A percentile compares a stretch with the other conserved stretches of the same genome.
phyloP scores from a whole-genome alignment of 2,888 invertebrate genomes.

The Entomobrya multifasciata region DNA sequence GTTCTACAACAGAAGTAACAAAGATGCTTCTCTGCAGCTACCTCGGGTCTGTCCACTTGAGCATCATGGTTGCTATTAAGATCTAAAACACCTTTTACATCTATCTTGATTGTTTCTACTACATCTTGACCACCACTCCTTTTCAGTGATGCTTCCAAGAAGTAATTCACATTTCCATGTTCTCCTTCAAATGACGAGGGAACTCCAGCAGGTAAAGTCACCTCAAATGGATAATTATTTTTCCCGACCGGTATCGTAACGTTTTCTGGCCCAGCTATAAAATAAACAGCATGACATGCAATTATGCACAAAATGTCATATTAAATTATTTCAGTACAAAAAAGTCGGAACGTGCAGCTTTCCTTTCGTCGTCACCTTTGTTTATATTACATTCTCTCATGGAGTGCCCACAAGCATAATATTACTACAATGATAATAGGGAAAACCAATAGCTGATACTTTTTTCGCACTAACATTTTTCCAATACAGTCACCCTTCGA shows the following conservation, averaged over 20 bases:
- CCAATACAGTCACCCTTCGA: conserved; percentile 66
- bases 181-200: conserved; percentile 73
- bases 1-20: conserved; percentile 71
- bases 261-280: conserved; percentile 66
- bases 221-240: conserved; percentile 64
- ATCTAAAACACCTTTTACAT: conserved; percentile 68
- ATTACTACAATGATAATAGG: no score
- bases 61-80: conserved; percentile 66
- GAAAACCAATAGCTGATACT: no score
- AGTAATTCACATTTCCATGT: conserved; percentile 67
- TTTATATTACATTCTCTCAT: no score
- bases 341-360: no score
- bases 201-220: conserved; percentile 64
- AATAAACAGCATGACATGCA: background rate
- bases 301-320: no score
- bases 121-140: conserved; percentile 30
- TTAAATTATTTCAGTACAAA: no score
- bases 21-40: conserved; percentile 60
- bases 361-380: no score
- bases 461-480: conserved; percentile 58
- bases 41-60: conserved; percentile 62
- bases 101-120: conserved; percentile 28
- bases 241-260: conserved; percentile 57
- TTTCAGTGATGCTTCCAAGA: conserved; percentile 62
- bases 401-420: no score